A percentile compares a stretch with the other conserved stretches of the same genome.
Conservation (phyloP, 2,888 invertebrate genomes). For the Polia nebulosa region DNA sequence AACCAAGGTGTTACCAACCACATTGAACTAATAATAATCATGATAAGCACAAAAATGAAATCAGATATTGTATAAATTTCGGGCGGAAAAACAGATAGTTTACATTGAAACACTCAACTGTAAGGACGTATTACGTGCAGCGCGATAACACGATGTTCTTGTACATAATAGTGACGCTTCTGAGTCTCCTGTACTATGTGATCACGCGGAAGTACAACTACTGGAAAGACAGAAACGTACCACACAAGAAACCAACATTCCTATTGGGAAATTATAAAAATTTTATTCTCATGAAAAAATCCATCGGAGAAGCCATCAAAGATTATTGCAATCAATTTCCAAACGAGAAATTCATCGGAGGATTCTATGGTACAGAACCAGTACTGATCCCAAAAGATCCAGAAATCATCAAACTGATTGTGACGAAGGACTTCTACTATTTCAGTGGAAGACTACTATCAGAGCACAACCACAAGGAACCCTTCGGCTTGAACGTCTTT, state of each 20-base stretch:
- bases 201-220: slow-evolving; percentile 65
- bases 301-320: slow-evolving; percentile 47
- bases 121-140: background rate
- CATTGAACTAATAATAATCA: background rate
- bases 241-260: slow-evolving; percentile 60
- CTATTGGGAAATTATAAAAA: slow-evolving; percentile 72
- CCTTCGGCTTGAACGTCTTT: slow-evolving; percentile 50
- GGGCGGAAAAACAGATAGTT: background rate
- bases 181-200: slow-evolving; percentile 45
- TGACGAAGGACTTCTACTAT: slow-evolving; percentile 73
- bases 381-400: slow-evolving; percentile 73
- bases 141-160: slow-evolving; percentile 46
- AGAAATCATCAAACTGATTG: slow-evolving; percentile 71
- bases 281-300: slow-evolving; percentile 62
- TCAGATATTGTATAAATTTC: no score
- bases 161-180: slow-evolving; percentile 23
- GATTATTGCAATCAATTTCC: slow-evolving; percentile 71
- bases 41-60: background rate
- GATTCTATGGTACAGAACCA: slow-evolving; percentile 73
- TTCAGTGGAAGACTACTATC: slow-evolving; percentile 70
- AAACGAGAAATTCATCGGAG: slow-evolving; percentile 73
- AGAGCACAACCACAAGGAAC: slow-evolving; percentile 62
- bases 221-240: slow-evolving; percentile 70
- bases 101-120: background rate
- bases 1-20: background rate